Percentiles rank a stretch among this genome's conserved stretches.
Conservation (phyloP, 2,113 vertebrate genomes). For the Morone chrysops region DNA sequence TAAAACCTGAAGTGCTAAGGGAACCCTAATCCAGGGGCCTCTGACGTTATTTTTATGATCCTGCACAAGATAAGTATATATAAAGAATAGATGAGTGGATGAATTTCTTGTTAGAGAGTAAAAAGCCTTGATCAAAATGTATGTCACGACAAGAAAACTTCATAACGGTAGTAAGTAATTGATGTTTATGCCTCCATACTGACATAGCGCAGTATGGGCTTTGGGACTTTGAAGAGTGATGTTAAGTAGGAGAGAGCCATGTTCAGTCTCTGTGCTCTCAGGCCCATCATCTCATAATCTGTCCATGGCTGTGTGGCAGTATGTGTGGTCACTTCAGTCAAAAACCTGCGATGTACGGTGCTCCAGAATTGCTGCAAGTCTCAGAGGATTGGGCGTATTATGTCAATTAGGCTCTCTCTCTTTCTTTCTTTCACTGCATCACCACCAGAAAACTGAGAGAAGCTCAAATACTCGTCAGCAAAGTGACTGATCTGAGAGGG, state of each 20-base stretch:
- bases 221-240: background rate
- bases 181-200: background rate
- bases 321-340: conserved; percentile 10
- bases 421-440: conserved; percentile 21
- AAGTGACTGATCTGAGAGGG: conserved; percentile 44
- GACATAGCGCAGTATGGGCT: background rate
- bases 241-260: background rate
- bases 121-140: background rate
- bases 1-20: background rate
- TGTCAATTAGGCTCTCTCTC: background rate
- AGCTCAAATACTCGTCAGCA: conserved; percentile 48
- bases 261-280: background rate
- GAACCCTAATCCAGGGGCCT: background rate
- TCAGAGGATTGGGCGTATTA: background rate
- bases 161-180: background rate
- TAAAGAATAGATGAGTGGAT: background rate
- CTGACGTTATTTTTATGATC: background rate
- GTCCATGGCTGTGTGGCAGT: background rate
- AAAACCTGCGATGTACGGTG: conserved; percentile 17
- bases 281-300: conserved; percentile 21
- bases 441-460: conserved; percentile 15
- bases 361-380: conserved; percentile 13
- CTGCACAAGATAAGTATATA: background rate
- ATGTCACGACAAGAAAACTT: background rate
- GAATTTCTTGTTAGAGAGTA: background rate